Base-by-base conservation (phyloP, 2,888 invertebrate genomes). In the Ophion ellenae region DNA sequence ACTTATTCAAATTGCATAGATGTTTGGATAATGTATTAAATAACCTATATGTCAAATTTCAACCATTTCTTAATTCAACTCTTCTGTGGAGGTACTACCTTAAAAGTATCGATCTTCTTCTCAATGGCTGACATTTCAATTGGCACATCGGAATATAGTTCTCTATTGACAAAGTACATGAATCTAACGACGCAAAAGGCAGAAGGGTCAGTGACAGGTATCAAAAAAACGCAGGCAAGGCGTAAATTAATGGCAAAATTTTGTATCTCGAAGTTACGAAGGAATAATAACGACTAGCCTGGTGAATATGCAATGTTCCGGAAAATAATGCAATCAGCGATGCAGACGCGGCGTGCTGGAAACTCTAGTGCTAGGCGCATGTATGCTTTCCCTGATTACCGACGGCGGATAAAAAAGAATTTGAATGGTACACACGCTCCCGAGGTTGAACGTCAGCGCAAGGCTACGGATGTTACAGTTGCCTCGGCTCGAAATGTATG, bases 301-400 rank as follows among this genome's bases (percentile, higher is more conserved):
- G 70, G 53, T 32, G 47, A 69, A 69, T 61, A 24, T 69, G 61
- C 14, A 47, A 69, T 63, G 67, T 59, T 32, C 74, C 61, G 24
- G 53, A 36, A 74, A 69, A 10, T 67, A 75, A 75, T 70, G 75
- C 81, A 75, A 81, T 66, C 75, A 70, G 74, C 59, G 7, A 63
- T 75, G 69, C 81, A 75, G 14, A 75, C 57, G 20, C 2, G 53
- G 36, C 47, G 17, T 47, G 40, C n/a, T 2, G 14, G 69, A 45
- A 63, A 69, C 40, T 2, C 47, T 57, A 59, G 36, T 36, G n/a
- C 10, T 7, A 75, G 75, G 75, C 81, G 75, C 69, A 20, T 53
- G 45, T 59, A 32, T 14, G 69, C 47, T 10, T 24, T 61, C 70
- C 81, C 57, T 67, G 45, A 75, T 81, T 75, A 75, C 75, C 81